phyloP scores from a whole-genome alignment of 2,797 vertebrate genomes.

The Hozukius guyotensis region DNA sequence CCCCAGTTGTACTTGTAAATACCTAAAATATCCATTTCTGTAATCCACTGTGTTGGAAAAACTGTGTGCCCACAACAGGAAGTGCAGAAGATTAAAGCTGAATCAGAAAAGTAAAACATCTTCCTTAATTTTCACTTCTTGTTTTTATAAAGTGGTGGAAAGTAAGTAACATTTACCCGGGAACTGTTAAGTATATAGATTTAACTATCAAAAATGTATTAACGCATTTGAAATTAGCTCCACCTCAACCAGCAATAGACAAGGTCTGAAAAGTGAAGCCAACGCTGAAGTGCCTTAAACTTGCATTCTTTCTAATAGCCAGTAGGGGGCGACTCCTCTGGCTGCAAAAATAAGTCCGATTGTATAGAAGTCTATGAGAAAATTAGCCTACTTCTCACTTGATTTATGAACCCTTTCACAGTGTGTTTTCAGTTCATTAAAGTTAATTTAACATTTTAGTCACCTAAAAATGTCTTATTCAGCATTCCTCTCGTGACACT shows the following conservation, averaged over 20 bases:
- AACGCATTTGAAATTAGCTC: neutral
- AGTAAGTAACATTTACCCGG: neutral
- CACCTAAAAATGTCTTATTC: too few species aligned
- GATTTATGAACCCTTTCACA: too few species aligned
- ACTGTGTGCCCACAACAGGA: neutral
- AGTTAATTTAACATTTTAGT: too few species aligned
- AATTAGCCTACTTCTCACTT: too few species aligned
- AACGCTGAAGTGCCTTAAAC: too few species aligned
- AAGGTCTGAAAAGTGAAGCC: too few species aligned
- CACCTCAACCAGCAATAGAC: neutral
- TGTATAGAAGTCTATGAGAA: too few species aligned
- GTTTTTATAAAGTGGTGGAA: neutral
- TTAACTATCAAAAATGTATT: neutral
- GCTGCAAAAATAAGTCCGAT: too few species aligned
- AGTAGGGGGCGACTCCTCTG: too few species aligned
- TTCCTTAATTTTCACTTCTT: neutral
- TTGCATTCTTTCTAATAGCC: too few species aligned
- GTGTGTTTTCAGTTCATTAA: accelerated
- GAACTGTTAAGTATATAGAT: neutral
- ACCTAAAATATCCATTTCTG: neutral
- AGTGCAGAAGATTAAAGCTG: neutral
- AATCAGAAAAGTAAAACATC: neutral
- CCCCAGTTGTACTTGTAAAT: neutral
- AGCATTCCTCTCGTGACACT: too few species aligned
- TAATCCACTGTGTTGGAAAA: neutral